Percentiles rank a stretch among this genome's conserved stretches.
Conservation (phyloP, 1,140 invertebrate species). For the Ceratitis capitata region DNA sequence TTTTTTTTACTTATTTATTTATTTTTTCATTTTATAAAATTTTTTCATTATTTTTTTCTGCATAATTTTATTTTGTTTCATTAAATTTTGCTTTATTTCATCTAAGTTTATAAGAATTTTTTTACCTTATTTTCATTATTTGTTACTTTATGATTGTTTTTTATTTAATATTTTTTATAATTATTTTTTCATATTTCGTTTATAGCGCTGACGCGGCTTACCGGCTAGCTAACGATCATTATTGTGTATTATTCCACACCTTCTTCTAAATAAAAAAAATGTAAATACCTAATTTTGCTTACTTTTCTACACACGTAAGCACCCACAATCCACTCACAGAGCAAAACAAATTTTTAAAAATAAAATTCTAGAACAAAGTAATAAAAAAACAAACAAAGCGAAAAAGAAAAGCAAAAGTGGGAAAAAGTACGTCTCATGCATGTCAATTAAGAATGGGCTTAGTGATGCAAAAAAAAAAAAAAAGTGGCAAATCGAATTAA, state of each 20-base stretch:
- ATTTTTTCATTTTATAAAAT: too few relatives aligned
- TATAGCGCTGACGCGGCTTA: background rate
- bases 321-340: background rate
- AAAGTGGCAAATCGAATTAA: background rate
- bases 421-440: background rate
- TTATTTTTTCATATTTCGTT: too few relatives aligned
- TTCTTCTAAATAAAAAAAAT: background rate
- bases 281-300: background rate
- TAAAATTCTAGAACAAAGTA: slow-evolving; percentile 2
- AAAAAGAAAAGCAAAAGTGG: slow-evolving; percentile 13
- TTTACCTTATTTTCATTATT: too few relatives aligned
- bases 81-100: too few relatives aligned
- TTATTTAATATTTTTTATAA: too few relatives aligned
- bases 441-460: background rate
- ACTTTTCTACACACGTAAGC: background rate
- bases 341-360: background rate
- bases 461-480: background rate
- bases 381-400: too few relatives aligned
- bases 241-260: background rate
- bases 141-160: too few relatives aligned
- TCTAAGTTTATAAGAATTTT: too few relatives aligned
- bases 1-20: too few relatives aligned
- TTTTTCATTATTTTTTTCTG: too few relatives aligned
- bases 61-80: too few relatives aligned
- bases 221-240: background rate